A percentile compares a stretch with the other conserved stretches of the same genome.
phyloP scores from a whole-genome alignment of 2,797 vertebrate genomes.

The Coregonus ussuriensis region DNA sequence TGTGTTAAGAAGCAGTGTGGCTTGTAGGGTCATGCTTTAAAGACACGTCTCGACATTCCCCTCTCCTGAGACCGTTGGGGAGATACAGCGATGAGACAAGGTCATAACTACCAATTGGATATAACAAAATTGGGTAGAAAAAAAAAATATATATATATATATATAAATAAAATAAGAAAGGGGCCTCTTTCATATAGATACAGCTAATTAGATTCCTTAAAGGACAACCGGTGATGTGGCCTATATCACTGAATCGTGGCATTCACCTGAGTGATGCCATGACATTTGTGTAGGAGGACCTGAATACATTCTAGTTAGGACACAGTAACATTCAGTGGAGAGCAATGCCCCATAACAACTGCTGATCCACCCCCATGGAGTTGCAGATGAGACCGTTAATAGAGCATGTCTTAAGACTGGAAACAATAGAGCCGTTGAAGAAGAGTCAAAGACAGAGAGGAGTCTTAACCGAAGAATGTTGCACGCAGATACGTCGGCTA shows the following conservation, averaged over 20 bases:
- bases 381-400: background rate
- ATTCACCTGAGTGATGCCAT: background rate
- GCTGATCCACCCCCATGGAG: background rate
- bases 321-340: background rate
- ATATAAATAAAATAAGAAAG: too few species aligned
- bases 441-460: background rate
- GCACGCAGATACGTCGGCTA: constrained; percentile 18
- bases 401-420: background rate
- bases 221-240: background rate
- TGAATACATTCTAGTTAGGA: background rate
- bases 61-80: too few species aligned
- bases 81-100: too few species aligned
- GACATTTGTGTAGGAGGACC: background rate
- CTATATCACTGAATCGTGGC: background rate
- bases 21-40: too few species aligned
- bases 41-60: too few species aligned
- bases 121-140: too few species aligned
- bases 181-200: background rate
- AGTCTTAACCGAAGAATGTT: constrained; percentile 3
- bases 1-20: too few species aligned
- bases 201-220: background rate
- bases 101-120: too few species aligned
- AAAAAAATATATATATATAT: too few species aligned
- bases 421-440: background rate
- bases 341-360: background rate